Percentiles rank a stretch among this genome's conserved stretches.
phyloP scores from a whole-genome alignment of 2,113 vertebrate genomes.

The Athene cunicularia region DNA sequence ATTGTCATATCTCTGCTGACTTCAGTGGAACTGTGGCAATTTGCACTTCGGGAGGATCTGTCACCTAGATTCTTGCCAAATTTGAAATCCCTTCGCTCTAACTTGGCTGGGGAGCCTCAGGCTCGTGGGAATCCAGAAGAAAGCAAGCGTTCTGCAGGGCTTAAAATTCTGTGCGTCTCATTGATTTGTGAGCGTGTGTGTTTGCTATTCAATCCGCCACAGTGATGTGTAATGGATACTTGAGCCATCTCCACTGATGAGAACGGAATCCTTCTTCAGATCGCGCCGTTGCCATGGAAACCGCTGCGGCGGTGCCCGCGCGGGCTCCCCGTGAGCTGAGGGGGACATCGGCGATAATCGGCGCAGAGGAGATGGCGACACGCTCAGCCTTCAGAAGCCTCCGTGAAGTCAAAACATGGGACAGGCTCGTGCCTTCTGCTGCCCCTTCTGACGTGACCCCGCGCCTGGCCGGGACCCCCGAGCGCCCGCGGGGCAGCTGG shows the following conservation, averaged over 20 bases:
- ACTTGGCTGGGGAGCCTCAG: conserved; percentile 47
- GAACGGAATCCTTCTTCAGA: neutral
- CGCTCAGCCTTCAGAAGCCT: neutral
- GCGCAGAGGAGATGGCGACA: neutral
- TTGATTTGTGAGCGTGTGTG: neutral
- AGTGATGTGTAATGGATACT: neutral
- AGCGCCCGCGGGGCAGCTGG: fast-evolving
- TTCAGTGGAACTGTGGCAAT: conserved; percentile 62
- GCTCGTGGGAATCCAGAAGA: conserved; percentile 7
- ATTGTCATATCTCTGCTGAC: conserved; percentile 66
- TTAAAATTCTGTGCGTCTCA: neutral
- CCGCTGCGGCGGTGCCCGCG: neutral
- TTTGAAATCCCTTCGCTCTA: conserved; percentile 25
- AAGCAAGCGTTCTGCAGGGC: neutral
- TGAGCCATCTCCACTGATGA: neutral
- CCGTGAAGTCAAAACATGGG: fast-evolving
- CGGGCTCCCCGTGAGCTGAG: neutral
- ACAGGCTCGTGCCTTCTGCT: fast-evolving
- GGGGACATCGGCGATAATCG: neutral
- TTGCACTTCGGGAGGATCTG: conserved; percentile 63
- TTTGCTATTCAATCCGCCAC: neutral
- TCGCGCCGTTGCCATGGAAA: conserved; percentile 19
- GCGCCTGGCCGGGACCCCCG: fast-evolving
- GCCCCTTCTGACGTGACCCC: fast-evolving
- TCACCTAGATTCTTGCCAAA: conserved; percentile 49